A percentile compares a stretch with the other conserved stretches of the same genome.
Conservation (phyloP, 2,888 invertebrate genomes). For the Oligia strigilis region DNA sequence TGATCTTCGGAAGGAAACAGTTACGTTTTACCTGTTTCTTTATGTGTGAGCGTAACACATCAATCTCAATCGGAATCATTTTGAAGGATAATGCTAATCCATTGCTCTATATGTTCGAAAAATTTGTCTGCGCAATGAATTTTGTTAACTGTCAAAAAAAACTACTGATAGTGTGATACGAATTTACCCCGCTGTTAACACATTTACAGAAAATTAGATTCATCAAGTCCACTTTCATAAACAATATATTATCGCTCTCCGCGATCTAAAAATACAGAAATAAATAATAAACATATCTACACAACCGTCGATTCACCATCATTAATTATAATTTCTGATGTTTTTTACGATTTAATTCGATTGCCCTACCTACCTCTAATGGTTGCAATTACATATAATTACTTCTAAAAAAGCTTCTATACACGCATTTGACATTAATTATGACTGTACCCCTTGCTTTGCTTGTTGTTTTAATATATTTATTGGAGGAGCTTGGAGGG, state of each 20-base stretch:
- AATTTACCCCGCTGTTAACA: neutral
- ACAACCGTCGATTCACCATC: constrained; percentile 25
- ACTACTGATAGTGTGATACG: neutral
- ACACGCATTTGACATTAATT: constrained; percentile 35
- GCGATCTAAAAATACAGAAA: constrained; percentile 43
- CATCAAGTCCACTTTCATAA: constrained; percentile 10
- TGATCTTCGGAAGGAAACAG: too few species aligned
- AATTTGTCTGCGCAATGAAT: too few species aligned
- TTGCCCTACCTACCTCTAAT: constrained; percentile 27
- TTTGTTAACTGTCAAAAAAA: neutral
- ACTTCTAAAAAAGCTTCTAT: constrained; percentile 16
- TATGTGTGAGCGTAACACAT: too few species aligned
- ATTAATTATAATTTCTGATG: constrained; percentile 52
- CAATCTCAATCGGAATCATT: too few species aligned
- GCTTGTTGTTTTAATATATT: constrained; percentile 21
- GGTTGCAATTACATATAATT: constrained; percentile 22
- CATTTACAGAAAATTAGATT: constrained; percentile 7
- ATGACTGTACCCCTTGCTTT: neutral
- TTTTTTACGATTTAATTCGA: constrained; percentile 41
- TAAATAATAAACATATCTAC: constrained; percentile 27
- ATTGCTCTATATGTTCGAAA: too few species aligned
- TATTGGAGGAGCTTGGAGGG: neutral
- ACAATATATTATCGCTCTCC: constrained; percentile 20
- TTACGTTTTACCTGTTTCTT: too few species aligned
- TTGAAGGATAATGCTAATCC: too few species aligned